These are phyloP conservation scores for Lycophotia porphyrea DNA, from an alignment of 2,888 invertebrate species.

Conservation along the genomic window DNA sequence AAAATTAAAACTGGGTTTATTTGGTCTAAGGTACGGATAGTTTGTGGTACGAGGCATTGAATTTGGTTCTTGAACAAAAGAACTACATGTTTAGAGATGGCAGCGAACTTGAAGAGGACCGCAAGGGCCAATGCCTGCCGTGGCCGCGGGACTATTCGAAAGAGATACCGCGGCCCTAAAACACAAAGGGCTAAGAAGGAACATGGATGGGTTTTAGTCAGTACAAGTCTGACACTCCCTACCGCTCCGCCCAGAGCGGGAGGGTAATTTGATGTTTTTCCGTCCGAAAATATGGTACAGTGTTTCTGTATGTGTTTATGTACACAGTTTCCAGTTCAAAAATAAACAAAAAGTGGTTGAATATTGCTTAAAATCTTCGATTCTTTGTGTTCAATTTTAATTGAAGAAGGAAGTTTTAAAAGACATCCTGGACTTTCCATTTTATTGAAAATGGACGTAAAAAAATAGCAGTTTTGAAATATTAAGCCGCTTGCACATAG, in stretches of 20 bases:
- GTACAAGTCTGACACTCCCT: too few species aligned
- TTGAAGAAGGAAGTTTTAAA: conserved; percentile 14
- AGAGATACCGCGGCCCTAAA: too few species aligned
- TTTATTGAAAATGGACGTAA: conserved; percentile 22
- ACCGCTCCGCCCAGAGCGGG: too few species aligned
- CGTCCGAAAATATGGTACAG: too few species aligned
- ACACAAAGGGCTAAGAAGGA: too few species aligned
- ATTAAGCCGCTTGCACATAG: neutral
- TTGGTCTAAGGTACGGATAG: neutral
- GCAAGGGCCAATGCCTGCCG: too few species aligned
- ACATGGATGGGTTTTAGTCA: too few species aligned
- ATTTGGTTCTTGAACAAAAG: neutral
- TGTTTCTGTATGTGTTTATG: too few species aligned
- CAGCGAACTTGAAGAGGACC: too few species aligned
- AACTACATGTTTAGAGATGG: neutral
- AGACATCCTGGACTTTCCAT: conserved; percentile 32
- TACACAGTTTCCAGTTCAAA: too few species aligned
- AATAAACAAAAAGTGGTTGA: neutral
- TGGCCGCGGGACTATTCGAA: too few species aligned
- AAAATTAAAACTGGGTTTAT: neutral
- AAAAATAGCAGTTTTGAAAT: neutral
- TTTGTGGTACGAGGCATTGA: neutral
- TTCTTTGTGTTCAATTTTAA: conserved; percentile 7
- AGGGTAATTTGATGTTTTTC: too few species aligned
- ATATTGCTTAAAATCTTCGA: conserved; percentile 23